Base-by-base conservation (phyloP, 2,113 vertebrate genomes). In the Clupea harengus region DNA sequence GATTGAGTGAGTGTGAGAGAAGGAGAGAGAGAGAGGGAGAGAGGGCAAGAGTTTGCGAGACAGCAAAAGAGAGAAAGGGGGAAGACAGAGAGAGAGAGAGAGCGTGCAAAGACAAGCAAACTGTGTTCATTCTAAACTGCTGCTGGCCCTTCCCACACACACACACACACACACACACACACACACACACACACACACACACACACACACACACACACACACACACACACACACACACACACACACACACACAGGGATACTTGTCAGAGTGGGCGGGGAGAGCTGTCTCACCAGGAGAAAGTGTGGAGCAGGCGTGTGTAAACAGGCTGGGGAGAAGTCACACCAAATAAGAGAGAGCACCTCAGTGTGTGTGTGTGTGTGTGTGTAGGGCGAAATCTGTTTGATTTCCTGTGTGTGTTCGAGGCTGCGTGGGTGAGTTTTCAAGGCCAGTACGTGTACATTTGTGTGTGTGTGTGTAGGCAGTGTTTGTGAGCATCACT, bases 181-280 rank as follows among this genome's bases (percentile, higher is more conserved):
- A 20, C 45, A 46, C 81, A 13, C 22, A 10, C 81, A 82, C 45
- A 81, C 45, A 47, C 28, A 45, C 28, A 67, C 52, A 67, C 85
- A 47, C 72, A 32, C 47, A 81, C 32, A 45, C 86, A 57, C 20
- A 84, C 81, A 81, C 18, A 57, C 44, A 47, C 72, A 57, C 72
- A 17, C 86, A 87, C 28, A 81, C 67, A 46, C 47, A 20, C 45
- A 80, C 1, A 45, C 17, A 39, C 39, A 82, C 52, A 83, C 67
- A 88, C 83, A 64, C 82, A n/a, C 64, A 84, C 60, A 72, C 57
- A 75, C 72, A 78, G 25, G 13, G 72, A 78, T 78, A 78, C 28
- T 32, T 78, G 28, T 78, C 25, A 32, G 28, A 25, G 67, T 64
- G 11, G 72, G 72, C 13, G 25, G 28, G 32, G 11, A 78, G 72